Percentiles rank a stretch among this genome's conserved stretches.
Conservation (phyloP, 53 echinoderm and acorn worm genomes). For the Apostichopus leukothele region DNA sequence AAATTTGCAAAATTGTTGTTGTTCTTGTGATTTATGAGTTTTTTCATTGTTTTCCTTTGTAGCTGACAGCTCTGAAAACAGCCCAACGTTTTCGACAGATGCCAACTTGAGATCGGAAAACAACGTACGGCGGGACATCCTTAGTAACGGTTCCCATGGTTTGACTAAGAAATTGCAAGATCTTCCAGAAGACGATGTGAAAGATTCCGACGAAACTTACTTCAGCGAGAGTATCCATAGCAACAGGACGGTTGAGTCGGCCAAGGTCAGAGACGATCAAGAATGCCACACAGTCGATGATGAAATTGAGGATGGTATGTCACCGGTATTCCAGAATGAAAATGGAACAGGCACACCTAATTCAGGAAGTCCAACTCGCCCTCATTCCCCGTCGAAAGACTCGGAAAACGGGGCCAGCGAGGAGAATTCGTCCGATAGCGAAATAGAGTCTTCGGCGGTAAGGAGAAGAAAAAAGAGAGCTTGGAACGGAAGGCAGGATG, state of each 20-base stretch:
- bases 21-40: not conserved
- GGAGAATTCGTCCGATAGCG: conserved; percentile 47
- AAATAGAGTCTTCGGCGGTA: conserved; percentile 43
- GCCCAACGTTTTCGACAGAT: not conserved
- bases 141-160: not conserved
- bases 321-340: not conserved
- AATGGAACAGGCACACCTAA: not conserved
- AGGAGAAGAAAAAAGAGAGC: conserved; percentile 50
- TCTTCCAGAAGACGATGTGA: not conserved
- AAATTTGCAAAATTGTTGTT: not conserved
- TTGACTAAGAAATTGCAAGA: not conserved
- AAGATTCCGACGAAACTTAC: conserved; percentile 33
- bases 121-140: conserved; percentile 4
- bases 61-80: conserved; percentile 39
- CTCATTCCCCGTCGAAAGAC: not conserved
- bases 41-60: not conserved
- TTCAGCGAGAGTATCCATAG: conserved; percentile 8
- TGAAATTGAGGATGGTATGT: not conserved
- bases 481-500: conserved; percentile 47
- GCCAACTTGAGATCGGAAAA: not conserved
- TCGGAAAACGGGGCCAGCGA: too few species aligned
- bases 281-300: not conserved
- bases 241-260: not conserved
- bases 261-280: not conserved
- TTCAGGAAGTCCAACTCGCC: not conserved